phyloP scores from a whole-genome alignment of 2,888 invertebrate species.

The Amphimallon solstitiale region DNA sequence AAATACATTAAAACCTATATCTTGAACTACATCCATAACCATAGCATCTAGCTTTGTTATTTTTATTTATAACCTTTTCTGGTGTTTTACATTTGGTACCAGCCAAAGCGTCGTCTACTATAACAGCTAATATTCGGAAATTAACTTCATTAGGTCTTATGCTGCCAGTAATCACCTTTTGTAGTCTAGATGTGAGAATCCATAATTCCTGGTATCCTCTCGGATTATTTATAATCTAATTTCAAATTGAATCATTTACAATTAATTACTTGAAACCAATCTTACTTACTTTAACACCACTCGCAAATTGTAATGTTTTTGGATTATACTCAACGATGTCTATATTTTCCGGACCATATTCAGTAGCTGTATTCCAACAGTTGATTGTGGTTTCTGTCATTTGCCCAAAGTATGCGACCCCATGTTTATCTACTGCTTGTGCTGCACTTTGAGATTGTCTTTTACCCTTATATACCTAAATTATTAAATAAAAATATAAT shows the following conservation, averaged over 20 bases:
- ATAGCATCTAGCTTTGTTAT: too few species aligned
- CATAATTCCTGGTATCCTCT: constrained; percentile 72
- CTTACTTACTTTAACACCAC: constrained; percentile 71
- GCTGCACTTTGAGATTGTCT: constrained; percentile 77
- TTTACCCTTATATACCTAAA: constrained; percentile 65
- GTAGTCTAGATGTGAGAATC: constrained; percentile 75
- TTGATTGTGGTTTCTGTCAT: constrained; percentile 74
- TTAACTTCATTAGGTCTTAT: constrained; percentile 69
- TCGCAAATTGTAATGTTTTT: constrained; percentile 75
- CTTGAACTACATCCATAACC: too few species aligned
- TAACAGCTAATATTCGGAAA: constrained; percentile 76
- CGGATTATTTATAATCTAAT: constrained; percentile 66
- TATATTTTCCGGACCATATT: constrained; percentile 69
- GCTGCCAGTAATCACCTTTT: constrained; percentile 72
- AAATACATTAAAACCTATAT: too few species aligned
- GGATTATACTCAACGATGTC: constrained; percentile 68
- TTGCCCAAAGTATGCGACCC: constrained; percentile 77
- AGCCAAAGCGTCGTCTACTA: constrained; percentile 66
- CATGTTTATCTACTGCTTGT: constrained; percentile 75
- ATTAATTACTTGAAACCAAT: neutral
- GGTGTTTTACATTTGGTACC: constrained; percentile 66
- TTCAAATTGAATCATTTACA: neutral
- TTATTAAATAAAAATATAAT: neutral
- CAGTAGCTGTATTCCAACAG: constrained; percentile 77
- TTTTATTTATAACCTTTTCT: too few species aligned